Evolutionary conservation across 2,113 vertebrate species (phyloP), one percentile per base, ranked within the genome.

Genomic region (Phylloscopus trochilus): DNA sequence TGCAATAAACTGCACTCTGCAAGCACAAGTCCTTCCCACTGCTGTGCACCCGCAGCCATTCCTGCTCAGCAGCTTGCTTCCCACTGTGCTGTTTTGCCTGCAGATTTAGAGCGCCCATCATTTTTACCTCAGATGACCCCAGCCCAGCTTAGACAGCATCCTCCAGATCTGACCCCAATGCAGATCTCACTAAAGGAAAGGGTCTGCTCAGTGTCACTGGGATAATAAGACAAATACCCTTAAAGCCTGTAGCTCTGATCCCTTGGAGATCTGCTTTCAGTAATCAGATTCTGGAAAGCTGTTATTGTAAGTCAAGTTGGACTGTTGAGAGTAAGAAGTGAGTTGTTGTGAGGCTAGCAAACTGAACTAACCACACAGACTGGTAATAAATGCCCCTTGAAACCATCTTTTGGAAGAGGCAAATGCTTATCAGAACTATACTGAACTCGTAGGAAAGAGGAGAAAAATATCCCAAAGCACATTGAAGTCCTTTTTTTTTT

Each of bases 241-340:
- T 90, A 95, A 97, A 96, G 87, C 96, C 95, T 95, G 84, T 64
- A 84, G 94, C 90, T 95, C 93, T 95, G 94, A 97, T 97, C 94
- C 95, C 53, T 41, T 1, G 37, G 83, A 24, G 87, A 96, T 95
- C 95, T 97, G 76, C 96, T 96, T 97, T 82, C 73, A 49, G 87
- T 97, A 97, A 96, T 96, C 94, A 96, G 96, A 96, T 97, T 95
- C 92, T 88, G 79, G 75, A 87, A 93, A 95, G 78, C 95, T 90
- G 83, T 91, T 77, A 52, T 74, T 75, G 41, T 47, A 95, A 92
- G 63, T 93, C 68, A 76, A 41, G 90, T 63, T 0, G 0, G 83
- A 17, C 44, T 56, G 56, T 16, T 74, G 30, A 24, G 89, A 79
- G 64, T 30, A 83, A 94, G 90, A 35, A 77, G 30, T 3, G 21